A percentile compares a stretch with the other conserved stretches of the same genome.
Conservation (phyloP, 2,797 vertebrate species). For the Gorsachius magnificus region DNA sequence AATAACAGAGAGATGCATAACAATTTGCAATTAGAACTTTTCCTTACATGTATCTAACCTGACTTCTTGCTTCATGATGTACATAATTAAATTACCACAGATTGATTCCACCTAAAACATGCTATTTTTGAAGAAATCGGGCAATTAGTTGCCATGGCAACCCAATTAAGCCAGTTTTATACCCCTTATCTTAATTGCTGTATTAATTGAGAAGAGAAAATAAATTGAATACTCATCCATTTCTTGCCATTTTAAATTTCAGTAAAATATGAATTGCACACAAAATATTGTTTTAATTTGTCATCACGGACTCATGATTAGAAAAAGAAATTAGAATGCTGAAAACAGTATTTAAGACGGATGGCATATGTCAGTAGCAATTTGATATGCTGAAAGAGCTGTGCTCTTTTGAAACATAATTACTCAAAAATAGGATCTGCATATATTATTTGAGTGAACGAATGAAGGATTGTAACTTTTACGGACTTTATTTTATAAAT, state of each 20-base stretch:
- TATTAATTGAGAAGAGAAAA: conserved; percentile 74
- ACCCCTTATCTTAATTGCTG: conserved; percentile 70
- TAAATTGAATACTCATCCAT: conserved; percentile 65
- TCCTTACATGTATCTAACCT: conserved; percentile 32
- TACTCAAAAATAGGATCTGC: conserved; percentile 62
- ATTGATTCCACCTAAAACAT: conserved; percentile 71
- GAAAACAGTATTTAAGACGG: conserved; percentile 71
- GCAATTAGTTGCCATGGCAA: conserved; percentile 75
- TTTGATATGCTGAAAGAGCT: conserved; percentile 62
- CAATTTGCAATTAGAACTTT: background rate
- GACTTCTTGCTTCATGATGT: background rate
- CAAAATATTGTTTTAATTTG: conserved; percentile 74
- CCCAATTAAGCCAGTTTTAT: conserved; percentile 74
- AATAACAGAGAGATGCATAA: background rate
- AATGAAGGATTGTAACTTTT: conserved; percentile 37
- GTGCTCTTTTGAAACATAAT: conserved; percentile 65
- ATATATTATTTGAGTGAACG: conserved; percentile 23
- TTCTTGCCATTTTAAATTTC: conserved; percentile 59
- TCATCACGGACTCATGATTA: conserved; percentile 61
- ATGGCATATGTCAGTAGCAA: conserved; percentile 57
- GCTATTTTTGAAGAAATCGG: conserved; percentile 65
- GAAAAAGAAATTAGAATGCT: conserved; percentile 58
- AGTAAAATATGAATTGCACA: conserved; percentile 70
- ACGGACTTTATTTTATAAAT: background rate
- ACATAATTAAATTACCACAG: conserved; percentile 58